A percentile compares a stretch with the other conserved stretches of the same genome.
phyloP scores from a whole-genome alignment of 2,797 vertebrate genomes.

The Acanthiza pusilla region DNA sequence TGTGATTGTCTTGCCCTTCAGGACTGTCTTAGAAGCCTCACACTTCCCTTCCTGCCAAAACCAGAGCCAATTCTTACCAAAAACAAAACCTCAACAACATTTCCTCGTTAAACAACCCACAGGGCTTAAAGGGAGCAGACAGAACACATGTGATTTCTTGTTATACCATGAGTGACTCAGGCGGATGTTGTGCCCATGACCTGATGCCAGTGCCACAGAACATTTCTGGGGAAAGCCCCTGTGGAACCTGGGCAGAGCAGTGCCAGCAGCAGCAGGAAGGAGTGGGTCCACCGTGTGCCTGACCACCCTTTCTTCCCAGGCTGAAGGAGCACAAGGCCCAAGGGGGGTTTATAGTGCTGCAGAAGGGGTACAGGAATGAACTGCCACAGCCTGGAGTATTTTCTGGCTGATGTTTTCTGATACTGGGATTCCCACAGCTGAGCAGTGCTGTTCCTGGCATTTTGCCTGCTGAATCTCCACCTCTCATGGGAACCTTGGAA shows the following conservation, averaged over 20 bases:
- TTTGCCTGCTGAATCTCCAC: background rate
- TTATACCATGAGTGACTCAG: background rate
- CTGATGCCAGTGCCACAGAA: background rate
- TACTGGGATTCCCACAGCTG: background rate
- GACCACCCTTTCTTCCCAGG: background rate
- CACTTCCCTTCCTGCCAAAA: background rate
- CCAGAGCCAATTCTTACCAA: background rate
- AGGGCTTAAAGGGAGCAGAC: background rate
- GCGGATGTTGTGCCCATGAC: background rate
- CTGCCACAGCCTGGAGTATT: background rate
- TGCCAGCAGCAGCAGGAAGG: background rate
- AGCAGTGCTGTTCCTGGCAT: background rate
- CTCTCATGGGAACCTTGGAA: background rate
- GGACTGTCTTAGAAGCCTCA: background rate
- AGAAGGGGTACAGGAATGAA: background rate
- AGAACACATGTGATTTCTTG: background rate
- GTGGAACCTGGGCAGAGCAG: background rate
- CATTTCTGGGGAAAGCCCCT: background rate
- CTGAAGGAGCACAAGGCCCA: background rate
- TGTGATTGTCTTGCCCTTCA: background rate
- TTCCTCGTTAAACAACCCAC: background rate
- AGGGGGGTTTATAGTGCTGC: background rate
- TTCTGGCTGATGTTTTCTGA: background rate
- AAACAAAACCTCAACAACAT: background rate
- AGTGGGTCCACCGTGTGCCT: fast-evolving